Evolutionary conservation across 2,888 invertebrate genomes (phyloP), one percentile per base, ranked within the genome.

Genomic region (Saturnia pavonia): DNA sequence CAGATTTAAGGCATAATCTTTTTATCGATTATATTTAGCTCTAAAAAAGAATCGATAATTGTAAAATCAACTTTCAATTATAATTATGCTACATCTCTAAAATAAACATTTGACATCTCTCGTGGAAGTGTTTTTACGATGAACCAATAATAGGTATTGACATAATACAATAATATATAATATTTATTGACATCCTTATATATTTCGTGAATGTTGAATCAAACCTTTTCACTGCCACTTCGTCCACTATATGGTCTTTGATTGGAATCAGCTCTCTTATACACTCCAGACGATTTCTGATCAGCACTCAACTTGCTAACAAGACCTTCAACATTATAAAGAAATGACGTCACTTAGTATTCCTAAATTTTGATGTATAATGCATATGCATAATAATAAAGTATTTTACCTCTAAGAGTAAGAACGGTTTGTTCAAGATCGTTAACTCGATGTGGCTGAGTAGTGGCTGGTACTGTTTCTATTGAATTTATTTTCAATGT

Each of bases 341-440:
- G 12, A 60, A 60, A 60, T 60, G 19, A 25, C 11, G 14, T 14
- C 27, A 60, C 4, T 60, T 27, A 60, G 6, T 27, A 60, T 60
- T 60, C 14, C 6, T 25, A 14, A 27, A 60, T 27, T 25, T 60
- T 11, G 9, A 54, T 54, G n/a, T 14, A 22, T 54, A 48, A 48
- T 48, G 16, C 19, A 1, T 43, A 43, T 14, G 14, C 43, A 9
- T 43, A 43, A 43, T 14, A 43, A 43, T 43, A 22, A 54, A 27
- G 14, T 27, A 12, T 69, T 67, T 60, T 79, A 92, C 94, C 92
- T 90, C 94, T 86, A 1, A 94, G 85, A 0, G 91, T 93, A 3
- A 94, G 89, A 11, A 95, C 88, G 14, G 94, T 94, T 77, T 93
- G 92, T 74, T 95, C 94, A 19, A 94, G 84, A 76, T 95, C 94